Evolutionary conservation across 2,888 invertebrate species (phyloP), one percentile per base, ranked within the genome.

Genomic region (Amiota communis): DNA sequence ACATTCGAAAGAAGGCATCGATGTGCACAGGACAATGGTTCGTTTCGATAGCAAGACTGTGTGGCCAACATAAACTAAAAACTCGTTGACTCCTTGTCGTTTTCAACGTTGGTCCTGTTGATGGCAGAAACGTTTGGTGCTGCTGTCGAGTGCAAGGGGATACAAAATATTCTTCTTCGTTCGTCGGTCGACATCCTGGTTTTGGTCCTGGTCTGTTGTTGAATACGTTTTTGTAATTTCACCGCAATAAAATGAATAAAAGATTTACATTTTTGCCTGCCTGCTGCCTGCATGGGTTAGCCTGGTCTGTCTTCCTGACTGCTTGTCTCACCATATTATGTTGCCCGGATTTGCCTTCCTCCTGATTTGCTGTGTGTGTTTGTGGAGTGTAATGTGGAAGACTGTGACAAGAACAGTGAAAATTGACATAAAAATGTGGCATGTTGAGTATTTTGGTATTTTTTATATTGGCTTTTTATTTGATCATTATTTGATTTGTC

Each of bases 221-320:
- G 71, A 49, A 49, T 49, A 23, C 69, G 68, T 73, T 72, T 72
- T 70, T 68, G 71, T 72, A 76, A 76, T 74, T 76, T 73, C 68
- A 70, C 76, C 73, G 74, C 76, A 78, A 76, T 76, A 74, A 74
- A 78, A 78, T 78, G 78, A 78, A 78, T 78, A 78, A 78, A 78
- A 77, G 75, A 77, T 77, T 76, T 75, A 76, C 78, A 78, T 77
- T 73, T 73, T 71, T 68, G 67, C 53, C 53, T 57, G 51, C 56
- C 57, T 20, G 59, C 17, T 36, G 36, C 6, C 36, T 36, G 36
- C 36, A 36, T 36, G 36, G 36, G 36, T 36, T 36, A 4, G 36
- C 36, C 36, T 36, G 8, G 36, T 36, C 3, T 36, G 6, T 36
- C 36, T 23, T 1, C 23, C 23, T 23, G 23, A 2, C 23, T 36